These are phyloP conservation scores for Drosophila teissieri DNA, from an alignment of 1,140 invertebrate genomes.

Conservation along the genomic window DNA sequence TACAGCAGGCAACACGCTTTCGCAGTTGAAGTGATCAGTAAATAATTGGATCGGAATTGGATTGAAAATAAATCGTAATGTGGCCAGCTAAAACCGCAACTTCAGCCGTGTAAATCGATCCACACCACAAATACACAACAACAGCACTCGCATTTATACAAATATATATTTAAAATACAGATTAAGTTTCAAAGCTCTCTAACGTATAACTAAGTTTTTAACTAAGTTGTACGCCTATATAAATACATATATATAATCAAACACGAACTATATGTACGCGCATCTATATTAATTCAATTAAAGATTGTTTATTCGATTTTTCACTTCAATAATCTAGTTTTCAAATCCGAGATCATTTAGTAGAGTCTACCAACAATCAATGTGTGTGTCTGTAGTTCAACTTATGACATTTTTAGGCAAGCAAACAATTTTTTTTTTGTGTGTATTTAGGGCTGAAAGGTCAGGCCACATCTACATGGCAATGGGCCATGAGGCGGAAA, in stretches of 20 bases:
- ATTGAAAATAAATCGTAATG: not conserved
- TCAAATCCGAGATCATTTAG: constrained; percentile 24
- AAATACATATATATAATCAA: constrained; percentile 26
- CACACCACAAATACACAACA: constrained; percentile 40
- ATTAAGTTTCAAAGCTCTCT: constrained; percentile 52
- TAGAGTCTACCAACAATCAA: constrained; percentile 70
- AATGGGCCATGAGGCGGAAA: constrained; percentile 34
- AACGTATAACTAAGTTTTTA: constrained; percentile 31
- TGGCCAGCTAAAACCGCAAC: constrained; percentile 6
- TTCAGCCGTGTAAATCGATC: constrained; percentile 22
- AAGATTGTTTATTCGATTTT: constrained; percentile 37
- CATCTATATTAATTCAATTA: constrained; percentile 15
- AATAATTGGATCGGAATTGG: constrained; percentile 8
- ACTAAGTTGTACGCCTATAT: constrained; percentile 42
- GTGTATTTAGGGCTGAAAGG: constrained; percentile 43
- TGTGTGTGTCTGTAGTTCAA: constrained; percentile 72
- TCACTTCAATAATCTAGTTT: constrained; percentile 26
- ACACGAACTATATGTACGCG: constrained; percentile 22
- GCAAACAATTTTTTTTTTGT: constrained; percentile 48
- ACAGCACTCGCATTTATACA: constrained; percentile 76
- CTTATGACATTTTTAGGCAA: constrained; percentile 44
- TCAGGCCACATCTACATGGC: constrained; percentile 79
- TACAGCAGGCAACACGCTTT: constrained; percentile 4
- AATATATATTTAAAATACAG: constrained; percentile 41
- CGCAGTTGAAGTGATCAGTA: constrained; percentile 27